phyloP scores from a whole-genome alignment of 2,797 vertebrate genomes.

The Erethizon dorsatum region DNA sequence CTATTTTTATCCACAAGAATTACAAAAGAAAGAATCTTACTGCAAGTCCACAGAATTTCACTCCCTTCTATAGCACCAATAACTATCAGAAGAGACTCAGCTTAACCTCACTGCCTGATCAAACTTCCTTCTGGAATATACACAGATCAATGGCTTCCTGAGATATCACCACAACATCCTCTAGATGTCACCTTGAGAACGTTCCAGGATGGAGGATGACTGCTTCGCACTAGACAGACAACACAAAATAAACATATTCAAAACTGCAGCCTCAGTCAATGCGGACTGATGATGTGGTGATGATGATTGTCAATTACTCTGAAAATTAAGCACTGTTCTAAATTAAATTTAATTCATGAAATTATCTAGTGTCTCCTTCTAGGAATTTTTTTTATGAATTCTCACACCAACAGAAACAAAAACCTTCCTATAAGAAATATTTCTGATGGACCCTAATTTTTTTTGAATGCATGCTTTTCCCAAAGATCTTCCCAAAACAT shows the following conservation, averaged over 20 bases:
- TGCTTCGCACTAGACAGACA: constrained; percentile 11
- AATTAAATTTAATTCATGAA: constrained; percentile 64
- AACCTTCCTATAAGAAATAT: constrained; percentile 40
- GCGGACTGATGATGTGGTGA: neutral
- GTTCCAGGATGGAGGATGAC: constrained; percentile 67
- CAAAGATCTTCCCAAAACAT: neutral
- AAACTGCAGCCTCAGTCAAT: constrained; percentile 25
- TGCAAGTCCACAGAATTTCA: neutral
- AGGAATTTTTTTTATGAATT: constrained; percentile 24
- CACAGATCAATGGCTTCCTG: constrained; percentile 66
- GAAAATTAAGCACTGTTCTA: constrained; percentile 61
- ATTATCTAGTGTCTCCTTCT: constrained; percentile 29
- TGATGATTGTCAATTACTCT: constrained; percentile 9
- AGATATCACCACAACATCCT: constrained; percentile 82
- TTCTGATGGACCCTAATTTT: constrained; percentile 25
- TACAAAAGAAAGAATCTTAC: neutral
- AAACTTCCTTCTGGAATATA: constrained; percentile 47
- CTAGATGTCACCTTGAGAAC: constrained; percentile 87
- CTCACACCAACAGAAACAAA: constrained; percentile 56
- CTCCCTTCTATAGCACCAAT: neutral
- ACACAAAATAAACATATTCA: neutral
- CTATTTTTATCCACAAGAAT: constrained; percentile 39
- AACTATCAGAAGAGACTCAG: neutral
- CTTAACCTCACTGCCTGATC: neutral
- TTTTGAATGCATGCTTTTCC: neutral